Evolutionary conservation across 2,113 vertebrate species (phyloP), one percentile per base, ranked within the genome.

Genomic region (Oreochromis spilurus): DNA sequence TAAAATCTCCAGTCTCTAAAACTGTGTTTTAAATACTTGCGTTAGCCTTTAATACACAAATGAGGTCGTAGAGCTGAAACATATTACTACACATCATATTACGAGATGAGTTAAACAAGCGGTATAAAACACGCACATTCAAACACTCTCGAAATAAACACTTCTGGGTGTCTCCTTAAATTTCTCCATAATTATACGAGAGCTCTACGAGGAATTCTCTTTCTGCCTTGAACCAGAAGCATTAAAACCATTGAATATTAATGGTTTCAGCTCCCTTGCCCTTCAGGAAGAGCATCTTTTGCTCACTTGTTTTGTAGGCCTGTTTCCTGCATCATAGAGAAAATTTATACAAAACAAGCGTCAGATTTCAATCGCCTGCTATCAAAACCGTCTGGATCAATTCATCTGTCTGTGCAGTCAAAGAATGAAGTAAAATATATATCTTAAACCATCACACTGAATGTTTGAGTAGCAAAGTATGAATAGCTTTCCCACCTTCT

Each of bases 401-500:
- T 7, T 52, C 72, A 77, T 52, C 9, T 31, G 9, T 72, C 54
- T 36, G 13, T 85, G 78, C n/a, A 70, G 10, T 24, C 24, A 60
- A 26, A 38, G 10, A 17, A 26, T 34, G 29, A 62, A 31, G 31
- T 72, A 36, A 79, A 65, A 90, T 62, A 70, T 81, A 14, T 38
- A 45, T 85, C 65, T 81, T 77, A 50, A 79, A 89, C 34, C 84
- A 58, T 89, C 62, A 57, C 36, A 8, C 43, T 90, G 85, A 92
- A 91, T 85, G 87, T 86, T 82, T 83, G 81, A 89, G 17, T 75
- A 24, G 62, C 84, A 84, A 81, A 82, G 82, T 89, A 90, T 78
- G 88, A 92, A 85, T 77, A 72, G 38, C 67, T 72, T 86, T 84
- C 84, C 87, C 77, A 78, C 79, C 72, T 60, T 84, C 79, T 89